These are phyloP conservation scores for Aradus depressus DNA, from an alignment of 2,888 invertebrate species.

Conservation along the genomic window DNA sequence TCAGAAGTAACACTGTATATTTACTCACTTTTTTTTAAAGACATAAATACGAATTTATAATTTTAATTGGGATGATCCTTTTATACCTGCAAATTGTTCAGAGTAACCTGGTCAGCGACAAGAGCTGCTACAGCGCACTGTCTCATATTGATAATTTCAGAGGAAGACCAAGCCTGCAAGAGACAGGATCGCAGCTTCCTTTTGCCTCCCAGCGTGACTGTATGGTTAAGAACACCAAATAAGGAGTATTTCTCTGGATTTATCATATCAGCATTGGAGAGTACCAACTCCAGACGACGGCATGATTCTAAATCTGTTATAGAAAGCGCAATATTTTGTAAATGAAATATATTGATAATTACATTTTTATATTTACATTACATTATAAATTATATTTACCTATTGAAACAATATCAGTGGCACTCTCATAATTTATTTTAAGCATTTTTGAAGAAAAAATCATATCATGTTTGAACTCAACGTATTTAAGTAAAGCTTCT, in stretches of 20 bases:
- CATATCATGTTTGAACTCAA: constrained; percentile 65
- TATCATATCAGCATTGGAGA: constrained; percentile 20
- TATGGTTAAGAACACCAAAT: constrained; percentile 54
- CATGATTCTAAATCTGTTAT: constrained; percentile 67
- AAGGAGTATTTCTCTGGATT: constrained; percentile 42
- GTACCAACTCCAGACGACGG: constrained; percentile 59
- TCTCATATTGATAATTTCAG: constrained; percentile 52
- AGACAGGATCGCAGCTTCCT: constrained; percentile 68
- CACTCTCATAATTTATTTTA: constrained; percentile 68
- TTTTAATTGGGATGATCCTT: too few species aligned
- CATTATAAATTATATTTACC: constrained; percentile 43
- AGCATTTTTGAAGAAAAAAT: constrained; percentile 64
- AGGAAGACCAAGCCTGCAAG: constrained; percentile 63
- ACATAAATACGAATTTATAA: too few species aligned
- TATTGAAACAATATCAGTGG: constrained; percentile 70
- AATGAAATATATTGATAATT: not conserved
- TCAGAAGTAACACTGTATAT: too few species aligned
- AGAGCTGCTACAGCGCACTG: constrained; percentile 68
- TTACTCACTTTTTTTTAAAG: too few species aligned
- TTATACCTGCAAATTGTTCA: constrained; percentile 52
- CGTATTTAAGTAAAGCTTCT: constrained; percentile 73
- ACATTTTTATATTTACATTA: not conserved
- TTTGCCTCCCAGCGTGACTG: constrained; percentile 60
- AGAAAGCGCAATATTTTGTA: not conserved
- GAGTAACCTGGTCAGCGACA: constrained; percentile 51